Evolutionary conservation across 2,888 invertebrate genomes (phyloP), one percentile per base, ranked within the genome.

Genomic region (Perithous albicinctus): DNA sequence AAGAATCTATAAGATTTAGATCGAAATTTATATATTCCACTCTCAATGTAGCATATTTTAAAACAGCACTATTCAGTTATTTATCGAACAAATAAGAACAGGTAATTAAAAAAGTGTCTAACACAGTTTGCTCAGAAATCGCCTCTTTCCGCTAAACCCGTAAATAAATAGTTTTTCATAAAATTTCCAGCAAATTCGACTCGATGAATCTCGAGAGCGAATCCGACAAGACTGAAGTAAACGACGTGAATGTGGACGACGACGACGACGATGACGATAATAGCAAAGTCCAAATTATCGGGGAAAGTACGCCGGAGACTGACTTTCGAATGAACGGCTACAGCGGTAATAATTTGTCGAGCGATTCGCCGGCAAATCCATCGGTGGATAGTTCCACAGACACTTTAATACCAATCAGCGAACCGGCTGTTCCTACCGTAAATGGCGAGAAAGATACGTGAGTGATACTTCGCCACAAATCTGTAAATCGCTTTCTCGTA

Each of bases 321-420:
- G 87, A 87, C 64, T 74, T 79, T 1, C 87, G 84, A 63, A 87
- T 82, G 38, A 89, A 88, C 85, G 85, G 86, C 76, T 86, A 87
- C 43, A 87, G 87, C 51, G 86, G 86, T 46, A 89, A 89, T 75
- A 86, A 89, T 77, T 87, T 86, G 35, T 88, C 86, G n/a, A 90
- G 83, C 69, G 91, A 92, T 43, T 88, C 87, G 15, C 89, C 89
- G 8, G 87, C 88, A 5, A 91, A 91, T 87, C 91, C 90, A 32
- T 93, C 93, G 12, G 93, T 94, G 72, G 94, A 94, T 83, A 94
- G 94, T 87, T 94, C 94, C 2, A 94, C 94, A 2, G 94, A 94
- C 85, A 94, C 94, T 2, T 88, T 94, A 46, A 94, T 92, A 90
- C 92, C 92, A n/a, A 92, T 89, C 73, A 88, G 88, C 70, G 92